Evolutionary conservation across 2,797 vertebrate species (phyloP).

Genomic region (Pseudocheirus occidentalis): DNA sequence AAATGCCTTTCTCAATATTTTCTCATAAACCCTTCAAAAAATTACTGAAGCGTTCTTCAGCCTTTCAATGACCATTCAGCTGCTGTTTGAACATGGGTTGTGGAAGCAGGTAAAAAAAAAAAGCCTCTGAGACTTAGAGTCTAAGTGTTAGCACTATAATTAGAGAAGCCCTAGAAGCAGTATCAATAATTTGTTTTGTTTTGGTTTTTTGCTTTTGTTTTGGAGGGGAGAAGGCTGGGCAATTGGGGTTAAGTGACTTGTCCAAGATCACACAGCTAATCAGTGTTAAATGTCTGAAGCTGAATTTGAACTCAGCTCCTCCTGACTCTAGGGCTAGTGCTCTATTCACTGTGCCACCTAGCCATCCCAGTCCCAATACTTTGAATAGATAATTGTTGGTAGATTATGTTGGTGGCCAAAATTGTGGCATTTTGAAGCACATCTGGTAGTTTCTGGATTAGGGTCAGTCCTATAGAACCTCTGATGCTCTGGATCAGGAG

Average conservation of each 20-base stretch:
- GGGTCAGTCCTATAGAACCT: background rate
- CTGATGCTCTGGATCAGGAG: background rate
- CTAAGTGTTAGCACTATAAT: background rate
- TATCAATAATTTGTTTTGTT: background rate
- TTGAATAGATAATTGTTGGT: background rate
- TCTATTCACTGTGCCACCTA: no score
- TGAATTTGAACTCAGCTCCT: no score
- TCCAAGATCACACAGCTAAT: no score
- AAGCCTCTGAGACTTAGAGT: background rate
- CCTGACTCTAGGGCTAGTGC: no score
- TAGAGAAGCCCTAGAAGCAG: background rate
- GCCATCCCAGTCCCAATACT: no score
- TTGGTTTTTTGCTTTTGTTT: no score
- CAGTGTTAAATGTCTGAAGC: no score
- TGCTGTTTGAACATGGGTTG: background rate
- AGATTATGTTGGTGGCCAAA: background rate
- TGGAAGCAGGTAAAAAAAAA: background rate
- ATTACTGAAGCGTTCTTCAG: background rate
- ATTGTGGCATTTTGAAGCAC: background rate
- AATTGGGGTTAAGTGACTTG: no score
- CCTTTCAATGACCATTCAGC: background rate
- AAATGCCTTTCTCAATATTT: background rate
- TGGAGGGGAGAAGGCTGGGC: no score
- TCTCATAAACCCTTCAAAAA: background rate
- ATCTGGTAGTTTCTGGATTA: background rate